Evolutionary conservation across 1,140 invertebrate species (phyloP), one percentile per base, ranked within the genome.

Genomic region (Sinella curviseta): DNA sequence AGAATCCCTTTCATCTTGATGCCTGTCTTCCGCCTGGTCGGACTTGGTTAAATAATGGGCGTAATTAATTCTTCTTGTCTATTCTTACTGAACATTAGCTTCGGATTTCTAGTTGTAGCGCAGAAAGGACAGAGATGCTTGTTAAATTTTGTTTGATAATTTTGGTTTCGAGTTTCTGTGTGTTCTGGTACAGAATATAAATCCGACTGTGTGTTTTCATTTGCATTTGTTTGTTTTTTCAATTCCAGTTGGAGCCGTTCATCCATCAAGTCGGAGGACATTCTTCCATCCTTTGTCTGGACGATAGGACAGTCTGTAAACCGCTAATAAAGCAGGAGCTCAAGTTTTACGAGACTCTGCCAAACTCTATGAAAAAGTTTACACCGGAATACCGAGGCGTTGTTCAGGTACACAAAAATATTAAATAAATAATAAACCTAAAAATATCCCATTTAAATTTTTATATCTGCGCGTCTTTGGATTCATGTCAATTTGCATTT

Each of bases 231-330:
- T 8, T 30, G 31, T 36, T 24, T 30, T 28, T 77, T 73, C 74
- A 36, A 12, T 81, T 84, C 0, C 78, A 86, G 86, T 82, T 86
- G 82, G 84, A 86, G 78, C 90, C 90, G 8, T 88, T 89, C 82
- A 86, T 89, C 74, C 89, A 89, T 82, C 89, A 89, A 86, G 89
- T 90, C 81, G 89, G 90, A 36, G 90, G 90, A n/a, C 89, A 90
- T 83, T 89, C 88, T 17, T 88, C 88, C 35, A 89, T 91, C 86
- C 86, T 91, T 26, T 87, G 87, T 65, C 87, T 90, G 77, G 89
- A 91, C 84, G 87, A 89, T 39, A 85, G 86, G 24, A 91, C 90
- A 12, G 86, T 91, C 36, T 91, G 90, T 84, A 91, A 91, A 83
- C 90, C 90, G n/a, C 85, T 91, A 14, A 89, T 90, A 60, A 84